Conservation (phyloP, 2,113 vertebrate genomes). For the Dendropsophus ebraccatus region DNA sequence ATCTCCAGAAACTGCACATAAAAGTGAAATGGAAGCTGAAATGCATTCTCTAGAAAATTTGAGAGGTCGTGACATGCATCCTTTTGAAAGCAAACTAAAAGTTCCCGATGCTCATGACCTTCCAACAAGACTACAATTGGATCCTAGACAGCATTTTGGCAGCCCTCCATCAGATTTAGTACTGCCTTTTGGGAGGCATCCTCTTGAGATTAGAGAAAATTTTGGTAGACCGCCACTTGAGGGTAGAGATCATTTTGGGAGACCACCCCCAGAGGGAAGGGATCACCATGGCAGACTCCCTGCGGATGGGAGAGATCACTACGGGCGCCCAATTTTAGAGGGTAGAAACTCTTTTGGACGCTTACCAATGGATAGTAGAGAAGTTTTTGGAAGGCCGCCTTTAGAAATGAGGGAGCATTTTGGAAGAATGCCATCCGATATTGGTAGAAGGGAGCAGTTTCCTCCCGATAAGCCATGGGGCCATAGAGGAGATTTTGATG, state of each 20-base stretch:
- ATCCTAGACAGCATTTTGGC: conserved; percentile 75
- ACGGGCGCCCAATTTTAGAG: conserved; percentile 76
- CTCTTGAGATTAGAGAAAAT: conserved; percentile 78
- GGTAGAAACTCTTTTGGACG: conserved; percentile 77
- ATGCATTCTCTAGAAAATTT: conserved; percentile 1
- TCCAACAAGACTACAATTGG: conserved; percentile 70
- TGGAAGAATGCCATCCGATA: conserved; percentile 75
- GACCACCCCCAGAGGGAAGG: conserved; percentile 79
- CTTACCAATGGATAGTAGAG: conserved; percentile 77
- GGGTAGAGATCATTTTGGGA: conserved; percentile 76
- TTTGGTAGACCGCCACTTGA: conserved; percentile 77
- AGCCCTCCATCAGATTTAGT: conserved; percentile 77
- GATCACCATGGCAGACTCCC: conserved; percentile 75
- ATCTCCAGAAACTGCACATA: not conserved
- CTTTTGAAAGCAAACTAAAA: conserved; percentile 29
- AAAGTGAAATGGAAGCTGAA: conserved; percentile 19
- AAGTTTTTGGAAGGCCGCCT: conserved; percentile 77
- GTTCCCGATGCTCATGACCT: conserved; percentile 11
- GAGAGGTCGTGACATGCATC: not conserved
- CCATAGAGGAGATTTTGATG: conserved; percentile 93
- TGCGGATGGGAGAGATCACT: conserved; percentile 77
- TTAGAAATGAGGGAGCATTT: conserved; percentile 80
- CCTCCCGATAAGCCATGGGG: conserved; percentile 93
- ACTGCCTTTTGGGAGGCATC: conserved; percentile 74
- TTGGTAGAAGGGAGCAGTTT: conserved; percentile 84